A percentile compares a stretch with the other conserved stretches of the same genome.
These are phyloP conservation scores for Anser brachyrhynchus DNA, from an alignment of 2,113 vertebrate genomes.

Conservation along the genomic window DNA sequence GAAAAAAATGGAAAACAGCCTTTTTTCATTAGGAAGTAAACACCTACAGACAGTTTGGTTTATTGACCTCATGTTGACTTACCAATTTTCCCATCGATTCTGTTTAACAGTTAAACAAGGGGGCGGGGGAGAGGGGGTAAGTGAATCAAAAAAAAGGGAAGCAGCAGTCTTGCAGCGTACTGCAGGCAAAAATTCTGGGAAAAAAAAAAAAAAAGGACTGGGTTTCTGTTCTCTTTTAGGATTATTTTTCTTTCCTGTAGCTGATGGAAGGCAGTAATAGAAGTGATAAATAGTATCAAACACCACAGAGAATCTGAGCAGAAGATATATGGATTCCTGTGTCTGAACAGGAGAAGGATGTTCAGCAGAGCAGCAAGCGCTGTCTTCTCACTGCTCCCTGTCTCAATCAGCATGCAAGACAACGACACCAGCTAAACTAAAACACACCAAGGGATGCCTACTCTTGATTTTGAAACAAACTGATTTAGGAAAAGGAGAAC, in stretches of 20 bases:
- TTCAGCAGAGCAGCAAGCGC: background rate
- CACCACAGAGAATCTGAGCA: background rate
- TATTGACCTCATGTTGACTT: background rate
- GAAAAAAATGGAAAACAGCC: background rate
- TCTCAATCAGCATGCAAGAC: background rate
- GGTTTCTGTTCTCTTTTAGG: background rate
- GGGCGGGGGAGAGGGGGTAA: background rate
- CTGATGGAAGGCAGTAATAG: background rate
- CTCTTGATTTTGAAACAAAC: background rate
- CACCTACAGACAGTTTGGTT: background rate
- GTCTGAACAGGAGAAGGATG: background rate
- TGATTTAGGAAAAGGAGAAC: background rate
- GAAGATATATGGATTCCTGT: background rate
- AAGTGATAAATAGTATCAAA: background rate
- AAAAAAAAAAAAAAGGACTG: background rate
- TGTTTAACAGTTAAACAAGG: background rate
- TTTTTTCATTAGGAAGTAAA: background rate
- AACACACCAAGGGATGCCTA: background rate
- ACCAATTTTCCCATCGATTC: background rate
- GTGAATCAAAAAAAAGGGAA: background rate
- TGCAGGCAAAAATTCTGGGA: background rate
- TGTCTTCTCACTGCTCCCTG: background rate
- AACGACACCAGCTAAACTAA: background rate
- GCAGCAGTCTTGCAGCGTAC: background rate
- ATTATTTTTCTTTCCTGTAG: background rate